Base-by-base conservation (phyloP, 2,113 vertebrate genomes). In the Rhinichthys klamathensis region DNA sequence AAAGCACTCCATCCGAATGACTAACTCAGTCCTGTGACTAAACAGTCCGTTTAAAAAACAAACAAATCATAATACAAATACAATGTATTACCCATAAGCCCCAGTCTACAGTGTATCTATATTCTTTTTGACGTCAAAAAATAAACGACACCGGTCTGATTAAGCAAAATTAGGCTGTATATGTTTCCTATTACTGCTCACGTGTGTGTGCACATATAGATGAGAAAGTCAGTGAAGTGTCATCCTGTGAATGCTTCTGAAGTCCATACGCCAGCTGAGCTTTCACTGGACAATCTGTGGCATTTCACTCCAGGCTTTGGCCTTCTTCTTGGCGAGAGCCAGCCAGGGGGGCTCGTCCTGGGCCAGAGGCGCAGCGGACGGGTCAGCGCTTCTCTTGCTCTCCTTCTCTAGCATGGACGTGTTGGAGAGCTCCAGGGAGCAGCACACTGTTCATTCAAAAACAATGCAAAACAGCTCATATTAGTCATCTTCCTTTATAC, bases 301-400 rank as follows among this genome's bases (percentile, higher is more conserved):
- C 94, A 97, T 97, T 83, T 97, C 95, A 46, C 96, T 98, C 97
- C 97, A 99, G 7, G 97, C 97, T 92, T 98, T 96, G 90, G 97
- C 95, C 91, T 99, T 99, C 92, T 99, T 97, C 94, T 97, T 98
- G 89, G 97, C 97, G 91, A 99, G 83, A 0, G 96, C 97, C 87
- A 99, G 94, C 97, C 97, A 99, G 1, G 95, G 95, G 0, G 97
- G 97, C 88, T 97, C 96, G 0, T 91, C 92, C 16, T 95, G 90
- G 72, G 92, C 89, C 25, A 92, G 89, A 3, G 93, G 90, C 46
- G 92, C 83, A 0, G 90, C 84, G 61, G 80, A 75, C 0, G 88
- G 90, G 83, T 67, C 86, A 15, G 87, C 44, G 56, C 58, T 23
- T 67, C 86, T 90, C 80, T 83, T 89, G 58, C 60, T 51, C 23